Evolutionary conservation across 2,113 vertebrate species (phyloP), one percentile per base, ranked within the genome.

Genomic region (Ranitomeya imitator): DNA sequence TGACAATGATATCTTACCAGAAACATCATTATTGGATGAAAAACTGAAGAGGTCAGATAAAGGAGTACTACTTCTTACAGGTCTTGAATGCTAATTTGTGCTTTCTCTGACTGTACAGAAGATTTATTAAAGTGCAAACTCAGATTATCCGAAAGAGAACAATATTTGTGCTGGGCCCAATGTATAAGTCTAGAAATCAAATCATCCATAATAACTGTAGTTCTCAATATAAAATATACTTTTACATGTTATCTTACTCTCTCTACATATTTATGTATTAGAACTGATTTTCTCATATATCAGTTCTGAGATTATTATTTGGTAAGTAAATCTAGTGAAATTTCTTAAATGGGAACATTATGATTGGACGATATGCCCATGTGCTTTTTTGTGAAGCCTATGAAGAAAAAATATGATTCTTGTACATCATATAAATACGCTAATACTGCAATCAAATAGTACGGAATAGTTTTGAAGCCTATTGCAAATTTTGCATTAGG

Each of bases 1-100:
- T 91, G 92, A 86, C 91, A 92, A 81, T 88, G 90, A 91, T 93
- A 93, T 91, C 86, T 26, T 80, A 92, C 89, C 77, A 91, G 91
- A 93, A 94, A 92, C 84, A 93, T 90, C 83, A 88, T 90, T 91
- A 85, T 69, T 88, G 85, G 89, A 91, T 92, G 91, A 93, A 93
- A 94, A 94, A 92, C 90, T 77, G 89, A 92, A 90, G 90, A 93
- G 91, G 91, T 93, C 91, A 93, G 87, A 89, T 79, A 90, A 92
- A 92, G 90, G 87, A 88, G 83, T 89, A 37, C 91, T 89, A 87
- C 93, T 92, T 91, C 92, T 90, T 90, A 0, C 51, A 79, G 37
- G 76, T 69, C 61, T 21, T 37, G 85, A 86, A 86, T 86, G 23
- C 51, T 79, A 79, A 86, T 79, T 26, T 26, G 19, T 26, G 60